phyloP scores from a whole-genome alignment of 2,797 vertebrate genomes.

The Mus spretus region DNA sequence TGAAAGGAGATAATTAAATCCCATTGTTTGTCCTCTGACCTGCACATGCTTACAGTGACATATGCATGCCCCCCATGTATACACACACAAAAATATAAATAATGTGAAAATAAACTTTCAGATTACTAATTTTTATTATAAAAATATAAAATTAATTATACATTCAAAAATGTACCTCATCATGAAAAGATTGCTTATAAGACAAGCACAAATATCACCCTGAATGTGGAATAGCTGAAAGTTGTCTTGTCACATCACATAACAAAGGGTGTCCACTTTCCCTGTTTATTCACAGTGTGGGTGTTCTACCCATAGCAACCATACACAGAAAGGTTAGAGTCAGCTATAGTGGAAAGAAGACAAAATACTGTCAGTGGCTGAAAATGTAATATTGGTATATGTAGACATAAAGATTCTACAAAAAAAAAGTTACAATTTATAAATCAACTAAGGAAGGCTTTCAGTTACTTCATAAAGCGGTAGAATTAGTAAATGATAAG shows the following conservation, averaged over 20 bases:
- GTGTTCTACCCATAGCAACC: neutral
- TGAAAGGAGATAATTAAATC: neutral
- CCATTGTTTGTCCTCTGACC: neutral
- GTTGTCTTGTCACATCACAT: neutral
- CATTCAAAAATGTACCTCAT: neutral
- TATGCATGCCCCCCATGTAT: neutral
- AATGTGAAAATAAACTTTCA: neutral
- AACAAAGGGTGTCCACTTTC: neutral
- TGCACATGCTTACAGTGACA: neutral
- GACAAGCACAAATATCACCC: neutral
- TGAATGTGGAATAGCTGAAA: neutral
- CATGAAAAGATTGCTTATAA: neutral
- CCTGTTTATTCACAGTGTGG: neutral
- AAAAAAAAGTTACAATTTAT: neutral
- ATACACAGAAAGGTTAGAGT: neutral
- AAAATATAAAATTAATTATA: neutral
- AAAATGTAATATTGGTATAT: neutral
- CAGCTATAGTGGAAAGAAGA: neutral
- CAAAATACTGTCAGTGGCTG: too few relatives aligned
- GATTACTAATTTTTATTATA: neutral
- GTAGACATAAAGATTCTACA: neutral
- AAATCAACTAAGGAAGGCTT: neutral
- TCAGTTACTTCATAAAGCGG: neutral
- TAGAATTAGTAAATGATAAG: neutral
- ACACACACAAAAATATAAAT: neutral